These are phyloP conservation scores for Echinometra lucunter DNA, from an alignment of 53 echinoderm and acorn worm genomes.

Conservation along the genomic window DNA sequence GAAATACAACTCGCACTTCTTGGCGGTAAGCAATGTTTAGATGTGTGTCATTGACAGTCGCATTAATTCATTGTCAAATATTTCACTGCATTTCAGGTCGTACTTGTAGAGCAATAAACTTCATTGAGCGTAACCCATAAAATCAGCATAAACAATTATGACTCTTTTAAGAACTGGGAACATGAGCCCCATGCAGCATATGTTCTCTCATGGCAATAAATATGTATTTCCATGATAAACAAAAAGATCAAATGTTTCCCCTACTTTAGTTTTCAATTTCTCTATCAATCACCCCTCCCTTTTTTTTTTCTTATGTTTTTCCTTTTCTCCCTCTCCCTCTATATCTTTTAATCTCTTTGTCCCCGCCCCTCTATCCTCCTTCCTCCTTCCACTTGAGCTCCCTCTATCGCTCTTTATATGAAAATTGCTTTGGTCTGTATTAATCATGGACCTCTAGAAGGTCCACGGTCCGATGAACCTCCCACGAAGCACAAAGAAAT, in stretches of 20 bases:
- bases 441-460: no score
- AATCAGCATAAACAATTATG: constrained; percentile 5
- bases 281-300: not conserved
- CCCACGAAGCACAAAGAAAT: no score
- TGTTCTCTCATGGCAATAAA: not conserved
- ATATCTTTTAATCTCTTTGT: not conserved
- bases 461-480: no score
- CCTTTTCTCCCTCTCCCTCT: not conserved
- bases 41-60: not conserved
- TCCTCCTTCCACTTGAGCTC: not conserved
- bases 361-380: not conserved
- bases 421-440: not conserved
- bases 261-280: not conserved
- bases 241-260: not conserved
- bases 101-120: constrained; percentile 1
- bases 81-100: not conserved
- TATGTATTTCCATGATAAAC: not conserved
- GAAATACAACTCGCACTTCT: not conserved
- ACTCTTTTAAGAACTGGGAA: not conserved
- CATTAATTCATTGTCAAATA: constrained; percentile 9
- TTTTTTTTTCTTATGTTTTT: not conserved
- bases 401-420: not conserved
- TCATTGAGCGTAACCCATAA: constrained; percentile 3
- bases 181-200: not conserved
- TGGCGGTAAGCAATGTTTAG: not conserved